Base-by-base conservation (phyloP, 2,113 vertebrate species). In the Brachionichthys hirsutus region DNA sequence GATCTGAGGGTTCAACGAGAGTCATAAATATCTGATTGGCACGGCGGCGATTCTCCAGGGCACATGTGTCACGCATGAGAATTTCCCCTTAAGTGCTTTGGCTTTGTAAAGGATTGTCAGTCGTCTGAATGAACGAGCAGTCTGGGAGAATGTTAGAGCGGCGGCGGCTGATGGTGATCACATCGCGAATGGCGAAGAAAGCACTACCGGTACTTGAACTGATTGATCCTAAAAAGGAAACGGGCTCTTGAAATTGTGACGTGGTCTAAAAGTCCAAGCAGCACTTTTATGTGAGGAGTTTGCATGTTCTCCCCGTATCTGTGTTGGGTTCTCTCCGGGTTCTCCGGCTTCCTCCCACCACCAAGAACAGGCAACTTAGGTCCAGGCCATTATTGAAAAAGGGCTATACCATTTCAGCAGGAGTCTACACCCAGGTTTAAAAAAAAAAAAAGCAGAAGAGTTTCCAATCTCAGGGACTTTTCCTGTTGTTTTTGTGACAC, bases 21-120 rank as follows among this genome's bases (percentile, higher is more conserved):
- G 69, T 74, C 63, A 62, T 82, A 82, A 79, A 85, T 80, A 73
- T 78, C 63, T 71, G 75, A 84, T 73, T 61, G 62, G 62, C 18
- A 11, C 38, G 3, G 61, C 79, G 38, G 52, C 35, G 43, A 47
- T 47, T 63, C 38, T 45, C 8, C 10, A 51, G 61, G 38, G 51
- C 8, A 14, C 44, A 47, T 41, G 41, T 58, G 34, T 42, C 67
- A 53, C 41, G 17, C 15, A 10, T 40, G 46, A 62, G 45, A 73
- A 17, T 51, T 9, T 55, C n/a, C 8, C 17, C 44, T 54, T 22
- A 18, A 9, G 46, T 20, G 3, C 24, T 61, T 54, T 20, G 12
- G 17, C 38, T 48, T 12, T 4, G 34, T 44, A 30, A 15, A 67
- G 54, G 68, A 68, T 75, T 76, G 67, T 20, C 7, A 40, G 47